Conservation (phyloP, 2,888 invertebrate species). For the Sialis fuliginosa region DNA sequence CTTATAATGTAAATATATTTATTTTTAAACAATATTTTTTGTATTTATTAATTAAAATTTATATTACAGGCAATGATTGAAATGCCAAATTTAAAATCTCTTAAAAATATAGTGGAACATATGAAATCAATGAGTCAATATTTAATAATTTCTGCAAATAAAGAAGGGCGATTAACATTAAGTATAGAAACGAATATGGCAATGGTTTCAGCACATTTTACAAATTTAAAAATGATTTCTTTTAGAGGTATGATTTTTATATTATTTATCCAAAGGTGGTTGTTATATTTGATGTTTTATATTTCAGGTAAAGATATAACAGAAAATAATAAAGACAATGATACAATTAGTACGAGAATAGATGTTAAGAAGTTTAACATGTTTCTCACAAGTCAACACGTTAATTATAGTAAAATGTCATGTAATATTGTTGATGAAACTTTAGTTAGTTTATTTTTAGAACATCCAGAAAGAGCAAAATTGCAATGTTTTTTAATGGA, state of each 20-base stretch:
- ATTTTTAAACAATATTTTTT: slow-evolving; percentile 5
- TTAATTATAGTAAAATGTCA: slow-evolving; percentile 50
- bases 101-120: slow-evolving; percentile 65
- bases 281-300: slow-evolving; percentile 15
- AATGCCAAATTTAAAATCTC: slow-evolving; percentile 56
- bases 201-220: slow-evolving; percentile 65
- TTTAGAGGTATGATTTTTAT: slow-evolving; percentile 29
- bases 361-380: slow-evolving; percentile 65
- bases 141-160: slow-evolving; percentile 53
- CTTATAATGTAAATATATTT: slow-evolving; percentile 50
- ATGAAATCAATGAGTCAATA: slow-evolving; percentile 63
- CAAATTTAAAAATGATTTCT: slow-evolving; percentile 45
- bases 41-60: slow-evolving; percentile 3
- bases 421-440: slow-evolving; percentile 62
- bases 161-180: slow-evolving; percentile 49
- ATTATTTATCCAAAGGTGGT: slow-evolving; percentile 2
- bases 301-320: slow-evolving; percentile 24
- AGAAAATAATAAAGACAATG: slow-evolving; percentile 24
- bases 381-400: slow-evolving; percentile 62
- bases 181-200: slow-evolving; percentile 67
- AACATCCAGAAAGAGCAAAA: slow-evolving; percentile 53
- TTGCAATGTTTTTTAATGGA: slow-evolving; percentile 70
- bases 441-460: slow-evolving; percentile 55
- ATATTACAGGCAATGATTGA: slow-evolving; percentile 51
- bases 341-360: slow-evolving; percentile 36